These are phyloP conservation scores for Tineola bisselliella DNA, from an alignment of 2,888 invertebrate species.

Conservation along the genomic window DNA sequence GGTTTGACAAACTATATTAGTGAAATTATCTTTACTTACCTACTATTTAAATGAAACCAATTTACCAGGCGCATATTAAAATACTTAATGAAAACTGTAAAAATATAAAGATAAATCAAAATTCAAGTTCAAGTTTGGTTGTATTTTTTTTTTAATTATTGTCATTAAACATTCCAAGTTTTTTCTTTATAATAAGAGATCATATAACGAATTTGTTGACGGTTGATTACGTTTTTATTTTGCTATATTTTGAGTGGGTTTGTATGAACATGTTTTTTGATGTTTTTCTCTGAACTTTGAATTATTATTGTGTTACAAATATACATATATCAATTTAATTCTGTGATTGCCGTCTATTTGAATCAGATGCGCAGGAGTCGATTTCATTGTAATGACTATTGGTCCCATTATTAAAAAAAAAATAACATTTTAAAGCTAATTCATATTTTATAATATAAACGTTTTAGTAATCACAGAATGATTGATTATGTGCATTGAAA, in stretches of 20 bases:
- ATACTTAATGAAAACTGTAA: background rate
- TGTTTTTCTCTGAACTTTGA: background rate
- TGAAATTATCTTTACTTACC: no score
- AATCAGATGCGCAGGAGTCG: no score
- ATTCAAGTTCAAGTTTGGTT: slow-evolving; percentile 5
- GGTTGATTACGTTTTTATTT: slow-evolving; percentile 13
- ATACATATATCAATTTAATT: no score
- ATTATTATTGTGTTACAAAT: background rate
- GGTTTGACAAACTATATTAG: no score
- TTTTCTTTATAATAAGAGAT: slow-evolving; percentile 5
- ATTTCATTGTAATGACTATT: no score
- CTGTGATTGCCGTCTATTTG: no score
- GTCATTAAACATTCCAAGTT: slow-evolving; percentile 13
- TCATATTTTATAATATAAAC: no score
- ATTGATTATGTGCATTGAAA: background rate
- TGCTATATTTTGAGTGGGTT: slow-evolving; percentile 8
- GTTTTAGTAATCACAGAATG: background rate
- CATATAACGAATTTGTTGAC: slow-evolving; percentile 9
- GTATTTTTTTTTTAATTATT: background rate
- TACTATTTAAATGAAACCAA: no score
- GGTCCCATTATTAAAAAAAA: no score
- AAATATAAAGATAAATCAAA: background rate
- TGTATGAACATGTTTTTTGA: slow-evolving; percentile 2
- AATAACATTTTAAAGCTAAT: no score
- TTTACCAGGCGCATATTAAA: no score